Base-by-base conservation (phyloP, 2,888 invertebrate species). In the Tiphia femorata region DNA sequence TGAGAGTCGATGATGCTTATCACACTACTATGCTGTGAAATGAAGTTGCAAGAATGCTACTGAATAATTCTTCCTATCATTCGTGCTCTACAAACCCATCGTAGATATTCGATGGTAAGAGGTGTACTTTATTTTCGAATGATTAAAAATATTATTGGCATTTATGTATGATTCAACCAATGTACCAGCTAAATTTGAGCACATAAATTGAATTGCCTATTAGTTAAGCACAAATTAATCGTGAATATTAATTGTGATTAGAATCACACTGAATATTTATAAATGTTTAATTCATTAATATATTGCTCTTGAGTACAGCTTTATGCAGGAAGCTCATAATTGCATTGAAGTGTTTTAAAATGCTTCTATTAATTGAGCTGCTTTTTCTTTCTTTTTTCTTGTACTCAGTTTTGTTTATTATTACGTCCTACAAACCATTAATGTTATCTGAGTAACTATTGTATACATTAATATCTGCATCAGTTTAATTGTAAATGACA, bases 71-170 rank as follows among this genome's bases (percentile, higher is more conserved):
- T 49, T 58, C 65, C 63, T 65, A 63, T 75, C 67, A 63, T 65
- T 71, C 64, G 69, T 70, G 75, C 68, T 72, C 77, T 77, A 70
- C 72, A 68, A 75, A 72, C 63, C 72, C 70, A 70, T 76, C 73
- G 67, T 64, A 64, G 62, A 67, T 70, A 61, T 64, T 73, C 72
- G 72, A 70, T 73, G 76, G 75, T 78, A 79, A 79, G 79, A 73
- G 67, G 69, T 73, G 72, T 72, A 60, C 67, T 63, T 63, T 64
- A 61, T 70, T 69, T 43, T 56, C 51, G 52, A 35, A 64, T 50
- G 6, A 49, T 43, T 48, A 50, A 46, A 27, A 44, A 16, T 35
- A 2, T 35, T 35, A 14, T 35, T 16, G 17, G 14, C 17, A 14
- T 14, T 16, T 16, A 16, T 33, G 1, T 35, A 35, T 16, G 7